These are phyloP conservation scores for Lucilia cuprina DNA, from an alignment of 1,140 invertebrate genomes.

Conservation along the genomic window DNA sequence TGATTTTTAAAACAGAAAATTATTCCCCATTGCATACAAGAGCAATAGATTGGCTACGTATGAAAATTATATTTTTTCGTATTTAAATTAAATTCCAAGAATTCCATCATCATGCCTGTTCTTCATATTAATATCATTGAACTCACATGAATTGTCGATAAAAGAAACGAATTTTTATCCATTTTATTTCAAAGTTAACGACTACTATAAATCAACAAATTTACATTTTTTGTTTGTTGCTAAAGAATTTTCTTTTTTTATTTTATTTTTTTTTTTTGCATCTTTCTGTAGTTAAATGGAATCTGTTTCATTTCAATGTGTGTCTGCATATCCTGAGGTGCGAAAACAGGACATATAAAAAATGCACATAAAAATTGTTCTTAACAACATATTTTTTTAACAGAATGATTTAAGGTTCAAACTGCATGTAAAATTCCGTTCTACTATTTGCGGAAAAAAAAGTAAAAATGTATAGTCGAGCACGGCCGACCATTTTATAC, in stretches of 20 bases:
- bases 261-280: background rate
- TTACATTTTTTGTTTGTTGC: background rate
- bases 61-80: too few species aligned
- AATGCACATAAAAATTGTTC: background rate
- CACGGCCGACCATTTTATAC: too few species aligned
- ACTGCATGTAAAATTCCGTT: background rate
- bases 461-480: too few species aligned
- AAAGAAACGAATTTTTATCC: background rate
- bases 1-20: too few species aligned
- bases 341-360: background rate
- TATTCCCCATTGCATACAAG: too few species aligned
- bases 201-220: background rate
- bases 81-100: too few species aligned
- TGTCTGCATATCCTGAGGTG: background rate
- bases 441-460: background rate
- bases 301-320: background rate
- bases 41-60: too few species aligned
- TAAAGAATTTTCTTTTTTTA: background rate
- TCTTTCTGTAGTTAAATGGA: background rate
- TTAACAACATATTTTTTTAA: background rate
- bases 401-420: background rate
- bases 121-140: background rate
- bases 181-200: background rate
- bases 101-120: background rate
- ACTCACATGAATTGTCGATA: background rate